Percentiles rank a stretch among this genome's conserved stretches.
Evolutionary conservation across 2,113 vertebrate species (phyloP).

Genomic region (Pachycephala philippinensis): DNA sequence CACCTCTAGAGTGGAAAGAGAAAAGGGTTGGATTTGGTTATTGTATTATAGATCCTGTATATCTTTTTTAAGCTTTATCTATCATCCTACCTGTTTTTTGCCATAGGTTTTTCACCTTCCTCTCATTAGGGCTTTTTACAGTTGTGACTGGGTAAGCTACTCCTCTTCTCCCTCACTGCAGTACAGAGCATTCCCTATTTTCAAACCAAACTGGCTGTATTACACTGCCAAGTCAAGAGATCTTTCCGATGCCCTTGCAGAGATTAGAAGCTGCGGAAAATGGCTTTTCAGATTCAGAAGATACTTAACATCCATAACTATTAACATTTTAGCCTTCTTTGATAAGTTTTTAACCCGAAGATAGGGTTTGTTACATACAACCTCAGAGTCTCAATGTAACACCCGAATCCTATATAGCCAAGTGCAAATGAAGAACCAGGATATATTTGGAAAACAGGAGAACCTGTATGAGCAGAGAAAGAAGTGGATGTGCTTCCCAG

Average conservation of each 20-base stretch:
- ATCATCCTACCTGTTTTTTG: not conserved
- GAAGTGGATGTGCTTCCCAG: not conserved
- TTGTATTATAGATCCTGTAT: not conserved
- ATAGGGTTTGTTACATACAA: not conserved
- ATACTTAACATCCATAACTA: not conserved
- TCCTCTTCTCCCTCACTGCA: not conserved
- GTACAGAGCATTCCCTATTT: not conserved
- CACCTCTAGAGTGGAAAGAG: not conserved
- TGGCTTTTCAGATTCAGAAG: not conserved
- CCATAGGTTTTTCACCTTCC: not conserved
- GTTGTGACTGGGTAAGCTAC: not conserved
- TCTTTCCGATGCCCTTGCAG: not conserved
- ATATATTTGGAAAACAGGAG: not conserved
- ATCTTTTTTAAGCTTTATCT: not conserved
- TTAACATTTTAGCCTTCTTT: not conserved
- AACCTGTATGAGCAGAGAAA: not conserved
- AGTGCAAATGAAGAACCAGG: not conserved
- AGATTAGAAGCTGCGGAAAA: not conserved
- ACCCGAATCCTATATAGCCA: not conserved
- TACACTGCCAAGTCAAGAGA: not conserved
- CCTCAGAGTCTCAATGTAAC: not conserved
- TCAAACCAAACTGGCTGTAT: not conserved
- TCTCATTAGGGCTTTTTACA: not conserved
- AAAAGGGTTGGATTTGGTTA: not conserved
- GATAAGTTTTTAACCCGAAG: not conserved